Conservation (phyloP, 30 jellyfish, hydroid and myxozoan species). For the Aurelia sp. region DNA sequence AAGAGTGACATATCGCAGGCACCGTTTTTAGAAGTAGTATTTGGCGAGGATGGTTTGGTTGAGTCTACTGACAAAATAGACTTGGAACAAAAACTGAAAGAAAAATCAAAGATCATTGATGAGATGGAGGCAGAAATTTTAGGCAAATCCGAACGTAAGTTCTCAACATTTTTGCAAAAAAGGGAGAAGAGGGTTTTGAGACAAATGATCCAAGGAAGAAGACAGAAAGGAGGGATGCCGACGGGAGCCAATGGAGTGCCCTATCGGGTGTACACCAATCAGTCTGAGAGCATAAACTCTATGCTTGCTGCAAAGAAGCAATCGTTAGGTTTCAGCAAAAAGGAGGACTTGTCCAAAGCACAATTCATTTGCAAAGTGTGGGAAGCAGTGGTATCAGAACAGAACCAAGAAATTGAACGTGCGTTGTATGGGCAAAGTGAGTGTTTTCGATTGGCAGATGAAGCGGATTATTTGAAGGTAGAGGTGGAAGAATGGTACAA, state of each 20-base stretch:
- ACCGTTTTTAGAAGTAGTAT: constrained; percentile 12
- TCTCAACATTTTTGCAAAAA: background rate
- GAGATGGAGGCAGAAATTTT: background rate
- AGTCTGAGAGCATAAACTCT: constrained; percentile 13
- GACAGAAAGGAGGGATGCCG: background rate
- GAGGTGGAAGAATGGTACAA: too few relatives aligned
- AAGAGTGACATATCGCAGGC: background rate
- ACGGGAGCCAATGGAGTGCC: background rate
- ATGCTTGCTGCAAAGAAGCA: constrained; percentile 15
- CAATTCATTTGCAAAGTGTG: background rate
- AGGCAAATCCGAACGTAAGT: background rate
- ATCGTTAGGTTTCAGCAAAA: constrained; percentile 7
- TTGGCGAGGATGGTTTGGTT: constrained; percentile 41
- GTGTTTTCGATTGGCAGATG: too few relatives aligned
- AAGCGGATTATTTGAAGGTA: too few relatives aligned
- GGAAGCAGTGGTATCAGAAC: too few relatives aligned
- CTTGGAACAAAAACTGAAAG: background rate
- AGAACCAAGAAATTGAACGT: too few relatives aligned
- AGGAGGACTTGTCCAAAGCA: constrained; percentile 15
- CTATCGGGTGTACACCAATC: background rate
- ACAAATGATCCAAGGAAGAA: background rate
- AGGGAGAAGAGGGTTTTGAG: constrained; percentile 1
- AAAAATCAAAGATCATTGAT: background rate
- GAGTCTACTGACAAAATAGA: constrained; percentile 15
- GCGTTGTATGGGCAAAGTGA: too few relatives aligned